Conservation (phyloP, 2,888 invertebrate genomes). For the Lathronympha strigana region DNA sequence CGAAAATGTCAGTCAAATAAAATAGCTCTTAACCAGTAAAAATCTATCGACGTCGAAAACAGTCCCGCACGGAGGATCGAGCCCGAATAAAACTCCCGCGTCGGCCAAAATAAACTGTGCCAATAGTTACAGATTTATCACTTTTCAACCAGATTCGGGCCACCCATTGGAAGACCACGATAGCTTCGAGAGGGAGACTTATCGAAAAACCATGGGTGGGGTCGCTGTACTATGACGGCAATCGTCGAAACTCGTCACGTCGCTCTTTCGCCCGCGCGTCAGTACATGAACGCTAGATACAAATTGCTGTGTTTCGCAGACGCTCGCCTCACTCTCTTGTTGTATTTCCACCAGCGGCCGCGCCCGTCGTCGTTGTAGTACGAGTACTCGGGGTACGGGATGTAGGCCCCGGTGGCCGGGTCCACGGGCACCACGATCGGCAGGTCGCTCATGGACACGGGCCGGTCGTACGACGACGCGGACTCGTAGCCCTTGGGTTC, state of each 20-base stretch:
- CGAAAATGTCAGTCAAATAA: constrained; percentile 38
- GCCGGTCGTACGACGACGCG: constrained; percentile 63
- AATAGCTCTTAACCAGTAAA: constrained; percentile 34
- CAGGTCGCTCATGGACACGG: constrained; percentile 72
- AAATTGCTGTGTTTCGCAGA: constrained; percentile 72
- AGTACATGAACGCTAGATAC: constrained; percentile 83
- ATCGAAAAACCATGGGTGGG: constrained; percentile 62
- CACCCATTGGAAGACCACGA: constrained; percentile 73
- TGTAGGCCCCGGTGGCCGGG: constrained; percentile 67
- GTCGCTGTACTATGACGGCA: constrained; percentile 73
- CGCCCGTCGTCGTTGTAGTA: constrained; percentile 70
- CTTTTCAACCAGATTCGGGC: constrained; percentile 79
- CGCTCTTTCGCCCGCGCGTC: constrained; percentile 62
- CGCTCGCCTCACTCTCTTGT: constrained; percentile 58
- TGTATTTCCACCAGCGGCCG: constrained; percentile 62
- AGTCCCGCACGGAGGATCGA: constrained; percentile 26
- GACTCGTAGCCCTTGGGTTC: constrained; percentile 68
- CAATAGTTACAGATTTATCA: constrained; percentile 65
- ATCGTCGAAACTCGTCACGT: constrained; percentile 80
- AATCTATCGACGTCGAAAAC: constrained; percentile 29
- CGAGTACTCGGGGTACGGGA: constrained; percentile 73
- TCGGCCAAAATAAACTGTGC: constrained; percentile 66
- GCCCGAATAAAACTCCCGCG: constrained; percentile 34
- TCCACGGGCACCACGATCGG: constrained; percentile 74
- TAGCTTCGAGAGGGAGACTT: constrained; percentile 52